Base-by-base conservation (phyloP, 2,113 vertebrate species). In the Chlamydotis undulata region DNA sequence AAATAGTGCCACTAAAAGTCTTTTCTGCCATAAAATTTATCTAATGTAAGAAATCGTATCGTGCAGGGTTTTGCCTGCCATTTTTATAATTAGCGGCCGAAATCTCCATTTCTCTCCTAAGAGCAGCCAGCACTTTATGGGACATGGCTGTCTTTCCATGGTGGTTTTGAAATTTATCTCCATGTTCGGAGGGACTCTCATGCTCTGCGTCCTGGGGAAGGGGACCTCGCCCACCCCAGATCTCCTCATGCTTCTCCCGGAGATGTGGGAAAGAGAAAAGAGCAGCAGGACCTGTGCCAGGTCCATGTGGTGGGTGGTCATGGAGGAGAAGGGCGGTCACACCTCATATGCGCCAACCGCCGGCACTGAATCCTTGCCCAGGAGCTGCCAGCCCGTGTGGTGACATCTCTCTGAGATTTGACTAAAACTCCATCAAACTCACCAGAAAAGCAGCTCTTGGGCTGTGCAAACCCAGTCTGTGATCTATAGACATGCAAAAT, bases 1-100 rank as follows among this genome's bases (percentile, higher is more conserved):
- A 97, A 96, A 97, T 90, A 96, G 93, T 89, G 92, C 93, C 93
- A 91, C 96, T 97, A 97, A 97, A 97, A 97, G 93, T 96, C 95
- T 92, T 45, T 82, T 94, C 93, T 6, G 15, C 95, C 77, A 81
- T 97, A 97, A 97, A 97, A 97, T 95, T 83, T 94, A 96, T 97
- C 97, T 97, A 96, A 97, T 97, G 93, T 90, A 97, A 97, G 95
- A 97, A 97, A 98, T 97, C 96, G 93, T 90, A 83, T 35, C 37
- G 7, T 39, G 64, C 74, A 45, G 87, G 89, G 94, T 61, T 92
- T 83, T 74, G 91, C 87, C 89, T 94, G 94, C 94, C 93, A 74
- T 96, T 97, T 95, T 96, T 96, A 88, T 95, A 97, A 97, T 96
- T 94, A 97, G 93, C 26, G 11, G 59, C 87, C 73, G 75, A 96